These are phyloP conservation scores for Melanotus villosus DNA, from an alignment of 2,888 invertebrate species.

Conservation along the genomic window DNA sequence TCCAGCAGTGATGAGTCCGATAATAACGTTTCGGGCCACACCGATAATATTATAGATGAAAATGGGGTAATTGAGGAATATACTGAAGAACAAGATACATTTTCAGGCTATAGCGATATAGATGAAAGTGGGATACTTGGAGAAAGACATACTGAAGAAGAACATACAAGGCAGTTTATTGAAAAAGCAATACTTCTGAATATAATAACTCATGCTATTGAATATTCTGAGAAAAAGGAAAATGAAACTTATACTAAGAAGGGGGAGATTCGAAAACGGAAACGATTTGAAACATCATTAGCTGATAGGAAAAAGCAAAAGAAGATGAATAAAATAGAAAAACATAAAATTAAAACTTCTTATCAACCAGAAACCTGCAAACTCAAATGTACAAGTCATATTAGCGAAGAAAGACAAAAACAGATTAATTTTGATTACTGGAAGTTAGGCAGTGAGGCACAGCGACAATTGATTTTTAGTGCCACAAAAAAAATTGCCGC, in stretches of 20 bases:
- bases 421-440: background rate
- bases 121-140: no score
- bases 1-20: no score
- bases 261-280: background rate
- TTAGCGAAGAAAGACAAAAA: background rate
- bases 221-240: background rate
- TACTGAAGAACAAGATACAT: no score
- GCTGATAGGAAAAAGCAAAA: background rate
- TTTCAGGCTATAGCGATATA: no score
- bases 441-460: background rate
- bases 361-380: background rate
- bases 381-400: background rate
- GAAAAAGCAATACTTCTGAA: no score
- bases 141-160: no score
- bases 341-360: background rate
- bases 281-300: background rate
- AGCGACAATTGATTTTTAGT: background rate
- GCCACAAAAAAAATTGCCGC: background rate
- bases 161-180: no score
- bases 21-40: no score
- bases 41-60: no score
- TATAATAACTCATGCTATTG: no score
- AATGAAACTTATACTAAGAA: background rate
- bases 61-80: no score
- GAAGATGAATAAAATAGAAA: background rate